Evolutionary conservation across 92 coral and sea anemone genomes (phyloP).

Genomic region (Zoanthus solanderi): DNA sequence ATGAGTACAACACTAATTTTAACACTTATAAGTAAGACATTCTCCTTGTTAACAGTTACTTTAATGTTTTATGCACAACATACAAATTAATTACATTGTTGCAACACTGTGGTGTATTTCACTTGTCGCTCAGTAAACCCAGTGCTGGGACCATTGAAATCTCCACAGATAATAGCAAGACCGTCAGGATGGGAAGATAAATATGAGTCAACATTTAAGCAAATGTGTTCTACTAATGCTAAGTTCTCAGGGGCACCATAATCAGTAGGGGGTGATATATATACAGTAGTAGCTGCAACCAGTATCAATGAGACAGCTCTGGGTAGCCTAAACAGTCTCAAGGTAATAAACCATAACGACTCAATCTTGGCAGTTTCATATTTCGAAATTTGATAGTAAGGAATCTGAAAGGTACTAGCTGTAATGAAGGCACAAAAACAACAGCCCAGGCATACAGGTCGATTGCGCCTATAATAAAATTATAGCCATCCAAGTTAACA

Average conservation of each 20-base stretch:
- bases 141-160: conserved; percentile 8
- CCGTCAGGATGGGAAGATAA: conserved; percentile 33
- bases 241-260: not conserved
- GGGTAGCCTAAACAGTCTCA: not conserved
- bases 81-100: no score
- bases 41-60: no score
- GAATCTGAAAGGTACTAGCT: no score
- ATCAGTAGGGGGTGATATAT: conserved; percentile 1
- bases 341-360: not conserved
- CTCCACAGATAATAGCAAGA: conserved; percentile 12
- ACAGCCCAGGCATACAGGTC: not conserved
- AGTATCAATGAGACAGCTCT: not conserved
- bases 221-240: conserved; percentile 1
- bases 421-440: not conserved
- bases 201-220: conserved; percentile 15
- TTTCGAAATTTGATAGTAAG: not conserved
- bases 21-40: no score
- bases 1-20: no score
- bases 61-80: no score
- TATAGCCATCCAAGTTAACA: not conserved
- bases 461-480: not conserved
- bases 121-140: no score
- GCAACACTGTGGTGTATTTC: no score
- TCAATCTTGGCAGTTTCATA: not conserved
- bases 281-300: not conserved